phyloP scores from a whole-genome alignment of 2,888 invertebrate species.

The Hirtodrosophila confusa region DNA sequence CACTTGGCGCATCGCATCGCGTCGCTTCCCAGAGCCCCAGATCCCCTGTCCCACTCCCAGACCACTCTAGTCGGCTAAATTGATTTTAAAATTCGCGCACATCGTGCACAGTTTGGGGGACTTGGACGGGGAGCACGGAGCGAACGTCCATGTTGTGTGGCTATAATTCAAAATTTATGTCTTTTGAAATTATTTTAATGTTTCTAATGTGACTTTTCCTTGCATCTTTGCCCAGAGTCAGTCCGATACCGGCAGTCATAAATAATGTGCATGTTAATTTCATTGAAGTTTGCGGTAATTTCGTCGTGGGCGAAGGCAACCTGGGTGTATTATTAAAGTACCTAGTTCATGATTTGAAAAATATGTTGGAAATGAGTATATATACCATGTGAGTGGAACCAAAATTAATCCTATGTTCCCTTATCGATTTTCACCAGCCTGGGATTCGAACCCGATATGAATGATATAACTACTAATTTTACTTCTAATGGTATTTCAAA shows the following conservation, averaged over 20 bases:
- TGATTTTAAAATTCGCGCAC: slow-evolving; percentile 65
- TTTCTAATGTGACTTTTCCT: slow-evolving; percentile 66
- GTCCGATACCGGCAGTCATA: slow-evolving; percentile 33
- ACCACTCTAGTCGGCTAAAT: slow-evolving; percentile 47
- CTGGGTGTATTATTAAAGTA: slow-evolving; percentile 1
- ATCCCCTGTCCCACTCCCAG: not conserved
- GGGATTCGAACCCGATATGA: too few relatives aligned
- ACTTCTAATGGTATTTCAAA: too few relatives aligned
- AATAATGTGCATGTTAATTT: slow-evolving; percentile 68
- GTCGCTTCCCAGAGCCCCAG: slow-evolving; percentile 13
- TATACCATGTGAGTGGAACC: too few relatives aligned
- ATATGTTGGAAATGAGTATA: too few relatives aligned
- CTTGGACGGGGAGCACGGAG: slow-evolving; percentile 6
- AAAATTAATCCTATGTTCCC: too few relatives aligned
- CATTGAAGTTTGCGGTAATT: slow-evolving; percentile 34
- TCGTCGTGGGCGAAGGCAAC: slow-evolving; percentile 24
- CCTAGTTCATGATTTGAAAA: not conserved
- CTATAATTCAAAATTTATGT: slow-evolving; percentile 78
- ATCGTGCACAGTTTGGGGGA: slow-evolving; percentile 21
- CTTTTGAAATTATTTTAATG: slow-evolving; percentile 80
- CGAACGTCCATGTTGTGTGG: slow-evolving; percentile 63
- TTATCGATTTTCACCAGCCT: too few relatives aligned
- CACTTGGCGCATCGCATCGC: slow-evolving; percentile 54
- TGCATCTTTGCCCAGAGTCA: slow-evolving; percentile 38
- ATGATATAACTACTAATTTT: too few relatives aligned